Evolutionary conservation across 2,888 invertebrate species (phyloP), one percentile per base, ranked within the genome.

Genomic region (Drosophila lutescens): DNA sequence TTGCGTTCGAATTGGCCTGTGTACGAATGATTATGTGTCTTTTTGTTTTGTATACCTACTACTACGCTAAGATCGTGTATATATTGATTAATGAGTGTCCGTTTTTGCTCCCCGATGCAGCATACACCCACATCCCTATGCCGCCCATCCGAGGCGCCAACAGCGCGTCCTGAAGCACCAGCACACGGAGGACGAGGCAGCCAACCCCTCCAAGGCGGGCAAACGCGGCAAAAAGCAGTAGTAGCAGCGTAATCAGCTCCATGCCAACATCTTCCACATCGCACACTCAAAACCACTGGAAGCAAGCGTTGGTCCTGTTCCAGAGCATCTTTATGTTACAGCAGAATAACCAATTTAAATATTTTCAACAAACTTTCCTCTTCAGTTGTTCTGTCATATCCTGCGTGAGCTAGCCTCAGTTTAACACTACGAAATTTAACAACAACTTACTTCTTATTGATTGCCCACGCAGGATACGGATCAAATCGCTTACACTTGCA

Each of bases 41-140:
- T 72, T 74, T 77, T 80, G 77, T 57, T 68, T 63, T 63, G 43
- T 58, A n/a, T 49, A 10, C 32, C 40, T 38, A n/a, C 4, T 13
- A 8, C 34, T 34, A 34, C 34, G 34, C 34, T 10, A 2, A 1
- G 4, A 9, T n/a, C n/a, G 44, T 41, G 40, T 51, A n/a, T 36
- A 12, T 9, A 5, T 12, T 32, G 10, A 47, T 12, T 68, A 71
- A 71, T 72, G 10, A 32, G 8, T 12, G 8, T 67, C 1, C 15
- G 15, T 34, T 49, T 46, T 58, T 40, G 56, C 60, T 53, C 20
- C 46, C 13, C 53, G 20, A 34, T 23, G 34, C 30, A 92, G 92
- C 80, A 88, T 92, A 63, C 92, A 92, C 85, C 90, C 91, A 78
- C 92, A 92, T 90, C 92, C 92, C n/a, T 92, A 92, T 80, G 91